These are phyloP conservation scores for Parazoanthus atlanticus DNA, from an alignment of 92 coral and sea anemone species.

Conservation along the genomic window DNA sequence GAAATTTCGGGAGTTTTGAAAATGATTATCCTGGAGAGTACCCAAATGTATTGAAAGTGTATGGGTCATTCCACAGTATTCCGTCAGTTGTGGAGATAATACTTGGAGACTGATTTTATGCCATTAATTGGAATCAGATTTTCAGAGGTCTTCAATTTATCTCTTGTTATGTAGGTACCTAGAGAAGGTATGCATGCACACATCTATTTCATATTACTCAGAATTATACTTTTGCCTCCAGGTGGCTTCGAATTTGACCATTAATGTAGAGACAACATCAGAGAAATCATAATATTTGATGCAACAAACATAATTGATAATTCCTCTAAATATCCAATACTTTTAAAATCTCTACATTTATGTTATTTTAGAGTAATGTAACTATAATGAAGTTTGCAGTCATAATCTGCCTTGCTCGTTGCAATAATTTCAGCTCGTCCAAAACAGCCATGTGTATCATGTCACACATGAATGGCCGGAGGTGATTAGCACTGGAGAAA, in stretches of 20 bases:
- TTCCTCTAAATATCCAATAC: too few relatives aligned
- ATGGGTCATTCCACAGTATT: neutral
- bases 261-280: slow-evolving; percentile 10
- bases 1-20: too few relatives aligned
- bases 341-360: too few relatives aligned
- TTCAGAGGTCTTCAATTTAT: slow-evolving; percentile 31
- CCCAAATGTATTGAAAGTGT: too few relatives aligned
- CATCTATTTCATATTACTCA: slow-evolving; percentile 12
- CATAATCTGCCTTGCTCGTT: too few relatives aligned
- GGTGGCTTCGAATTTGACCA: neutral
- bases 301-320: neutral
- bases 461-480: too few relatives aligned
- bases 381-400: too few relatives aligned
- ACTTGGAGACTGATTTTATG: neutral
- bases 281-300: slow-evolving; percentile 12
- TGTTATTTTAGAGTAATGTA: too few relatives aligned
- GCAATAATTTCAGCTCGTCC: too few relatives aligned
- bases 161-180: slow-evolving; percentile 24
- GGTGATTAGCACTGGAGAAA: too few relatives aligned
- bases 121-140: slow-evolving; percentile 10
- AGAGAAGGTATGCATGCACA: slow-evolving; percentile 10
- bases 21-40: too few relatives aligned
- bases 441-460: too few relatives aligned
- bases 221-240: slow-evolving; percentile 9
- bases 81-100: neutral